Conservation (phyloP, 2,888 invertebrate species). For the Sialis fuliginosa region DNA sequence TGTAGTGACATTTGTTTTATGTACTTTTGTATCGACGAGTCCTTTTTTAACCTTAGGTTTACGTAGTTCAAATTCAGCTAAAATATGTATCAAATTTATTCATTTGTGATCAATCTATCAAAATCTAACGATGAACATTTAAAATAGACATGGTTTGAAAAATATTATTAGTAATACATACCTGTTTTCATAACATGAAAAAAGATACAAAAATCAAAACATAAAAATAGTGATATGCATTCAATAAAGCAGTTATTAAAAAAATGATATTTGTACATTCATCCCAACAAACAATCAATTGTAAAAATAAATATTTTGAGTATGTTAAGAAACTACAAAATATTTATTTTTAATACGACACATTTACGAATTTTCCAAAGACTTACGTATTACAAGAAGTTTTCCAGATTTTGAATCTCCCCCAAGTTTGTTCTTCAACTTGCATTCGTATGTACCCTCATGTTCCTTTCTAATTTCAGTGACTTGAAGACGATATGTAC, state of each 20-base stretch:
- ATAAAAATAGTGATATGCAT: no score
- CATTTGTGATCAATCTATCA: not conserved
- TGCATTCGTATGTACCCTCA: conserved; percentile 70
- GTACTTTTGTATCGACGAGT: conserved; percentile 47
- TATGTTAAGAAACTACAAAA: no score
- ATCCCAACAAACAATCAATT: no score
- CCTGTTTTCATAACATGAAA: no score
- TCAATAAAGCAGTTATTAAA: no score
- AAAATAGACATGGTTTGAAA: not conserved
- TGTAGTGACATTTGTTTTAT: conserved; percentile 47
- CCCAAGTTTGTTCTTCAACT: conserved; percentile 68
- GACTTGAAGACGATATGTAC: conserved; percentile 56
- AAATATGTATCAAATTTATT: conserved; percentile 4
- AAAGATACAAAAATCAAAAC: no score
- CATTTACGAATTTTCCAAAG: not conserved
- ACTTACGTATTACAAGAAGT: conserved; percentile 54
- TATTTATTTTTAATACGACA: not conserved
- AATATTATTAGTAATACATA: not conserved
- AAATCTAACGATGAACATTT: conserved; percentile 1
- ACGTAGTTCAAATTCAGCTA: conserved; percentile 60
- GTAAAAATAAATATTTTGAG: no score
- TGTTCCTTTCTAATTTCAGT: conserved; percentile 39
- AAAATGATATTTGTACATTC: no score
- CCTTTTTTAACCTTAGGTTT: conserved; percentile 56
- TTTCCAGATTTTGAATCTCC: conserved; percentile 55